These are phyloP conservation scores for Gasterosteus aculeatus DNA, from an alignment of 2,113 vertebrate species.

Conservation along the genomic window DNA sequence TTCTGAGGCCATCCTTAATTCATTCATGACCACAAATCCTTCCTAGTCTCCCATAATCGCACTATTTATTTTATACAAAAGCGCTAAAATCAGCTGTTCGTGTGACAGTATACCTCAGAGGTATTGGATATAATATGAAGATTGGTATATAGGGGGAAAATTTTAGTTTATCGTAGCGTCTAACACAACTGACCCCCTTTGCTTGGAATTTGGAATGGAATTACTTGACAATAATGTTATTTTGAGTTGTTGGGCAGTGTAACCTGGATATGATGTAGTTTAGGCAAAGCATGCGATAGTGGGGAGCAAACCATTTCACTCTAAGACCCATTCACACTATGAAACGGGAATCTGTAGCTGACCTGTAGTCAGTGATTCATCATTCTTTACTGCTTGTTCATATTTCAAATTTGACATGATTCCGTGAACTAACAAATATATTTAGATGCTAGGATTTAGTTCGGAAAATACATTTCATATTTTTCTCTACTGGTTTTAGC, in stretches of 20 bases:
- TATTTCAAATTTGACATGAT: background rate
- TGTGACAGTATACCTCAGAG: constrained; percentile 25
- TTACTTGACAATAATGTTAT: constrained; percentile 46
- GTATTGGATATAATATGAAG: constrained; percentile 39
- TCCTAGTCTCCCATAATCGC: constrained; percentile 25
- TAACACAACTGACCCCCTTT: constrained; percentile 54
- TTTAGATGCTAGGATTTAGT: constrained; percentile 18
- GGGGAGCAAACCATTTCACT: constrained; percentile 18
- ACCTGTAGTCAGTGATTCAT: constrained; percentile 14
- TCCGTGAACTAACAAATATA: constrained; percentile 17
- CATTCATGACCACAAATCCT: constrained; percentile 57
- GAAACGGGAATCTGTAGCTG: constrained; percentile 6
- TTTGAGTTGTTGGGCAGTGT: constrained; percentile 54
- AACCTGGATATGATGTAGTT: constrained; percentile 61
- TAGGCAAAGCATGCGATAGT: constrained; percentile 8
- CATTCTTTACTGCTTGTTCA: background rate
- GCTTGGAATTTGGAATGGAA: constrained; percentile 45
- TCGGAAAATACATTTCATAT: constrained; percentile 8
- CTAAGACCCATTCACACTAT: constrained; percentile 11
- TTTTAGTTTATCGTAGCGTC: constrained; percentile 47
- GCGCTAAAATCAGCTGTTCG: constrained; percentile 48
- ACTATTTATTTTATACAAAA: constrained; percentile 31
- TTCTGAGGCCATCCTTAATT: constrained; percentile 42
- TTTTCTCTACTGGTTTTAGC: constrained; percentile 23
- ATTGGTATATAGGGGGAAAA: constrained; percentile 38